These are phyloP conservation scores for Meriones psammophilus DNA, from an alignment of 2,797 vertebrate genomes.

Conservation along the genomic window DNA sequence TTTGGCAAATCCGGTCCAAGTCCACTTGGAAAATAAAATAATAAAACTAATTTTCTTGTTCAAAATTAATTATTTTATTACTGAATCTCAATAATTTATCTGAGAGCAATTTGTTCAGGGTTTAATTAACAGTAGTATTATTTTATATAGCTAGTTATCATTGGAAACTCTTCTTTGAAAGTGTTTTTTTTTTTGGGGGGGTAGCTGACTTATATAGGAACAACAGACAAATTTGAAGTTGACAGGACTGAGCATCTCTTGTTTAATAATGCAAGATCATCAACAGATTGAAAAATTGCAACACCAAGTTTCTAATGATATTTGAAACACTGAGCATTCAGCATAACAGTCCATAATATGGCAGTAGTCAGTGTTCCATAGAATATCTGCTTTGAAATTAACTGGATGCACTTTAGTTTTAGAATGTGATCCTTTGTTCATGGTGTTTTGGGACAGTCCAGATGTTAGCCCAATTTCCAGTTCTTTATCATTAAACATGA, in stretches of 20 bases:
- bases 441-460: constrained; percentile 72
- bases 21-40: constrained; percentile 43
- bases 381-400: constrained; percentile 72
- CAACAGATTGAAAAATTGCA: constrained; percentile 70
- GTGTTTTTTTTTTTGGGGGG: not conserved
- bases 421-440: constrained; percentile 64
- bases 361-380: constrained; percentile 77
- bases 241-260: constrained; percentile 50
- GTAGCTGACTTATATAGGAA: constrained; percentile 25
- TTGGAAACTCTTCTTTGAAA: constrained; percentile 31
- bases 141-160: constrained; percentile 22
- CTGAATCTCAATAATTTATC: constrained; percentile 41
- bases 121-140: constrained; percentile 43
- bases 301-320: constrained; percentile 69
- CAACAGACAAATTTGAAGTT: constrained; percentile 59
- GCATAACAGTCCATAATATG: constrained; percentile 64
- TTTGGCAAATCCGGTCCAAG: not conserved
- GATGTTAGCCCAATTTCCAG: constrained; percentile 72
- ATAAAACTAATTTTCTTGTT: not conserved
- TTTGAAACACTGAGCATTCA: constrained; percentile 63
- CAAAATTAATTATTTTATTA: constrained; percentile 50
- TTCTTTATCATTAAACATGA: constrained; percentile 68
- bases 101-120: constrained; percentile 16
- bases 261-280: constrained; percentile 69
- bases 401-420: constrained; percentile 66